These are phyloP conservation scores for Euwallacea similis DNA, from an alignment of 1,140 invertebrate genomes.

Conservation along the genomic window DNA sequence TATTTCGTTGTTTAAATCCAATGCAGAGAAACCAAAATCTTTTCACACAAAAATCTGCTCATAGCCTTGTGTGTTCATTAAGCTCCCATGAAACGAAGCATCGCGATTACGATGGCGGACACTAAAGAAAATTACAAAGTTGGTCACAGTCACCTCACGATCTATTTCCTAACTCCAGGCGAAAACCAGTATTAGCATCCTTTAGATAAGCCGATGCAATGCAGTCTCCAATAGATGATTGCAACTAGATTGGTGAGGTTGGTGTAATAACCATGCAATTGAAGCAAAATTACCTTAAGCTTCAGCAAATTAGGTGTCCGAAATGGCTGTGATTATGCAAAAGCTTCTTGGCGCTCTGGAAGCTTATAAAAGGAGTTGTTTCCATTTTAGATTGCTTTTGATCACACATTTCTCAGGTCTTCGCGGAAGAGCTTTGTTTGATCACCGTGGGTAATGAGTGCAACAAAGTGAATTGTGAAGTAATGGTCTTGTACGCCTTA, in stretches of 20 bases:
- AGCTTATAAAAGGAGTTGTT: not conserved
- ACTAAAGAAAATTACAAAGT: constrained; percentile 26
- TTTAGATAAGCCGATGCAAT: constrained; percentile 24
- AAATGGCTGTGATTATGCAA: constrained; percentile 31
- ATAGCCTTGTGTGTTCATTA: no score
- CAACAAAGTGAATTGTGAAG: no score
- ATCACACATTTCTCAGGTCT: no score
- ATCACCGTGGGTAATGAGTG: no score
- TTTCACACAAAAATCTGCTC: no score
- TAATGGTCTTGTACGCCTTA: no score
- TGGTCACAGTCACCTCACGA: constrained; percentile 27
- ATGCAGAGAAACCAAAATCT: no score
- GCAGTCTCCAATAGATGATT: constrained; percentile 11
- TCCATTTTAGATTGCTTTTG: no score
- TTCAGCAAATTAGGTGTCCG: constrained; percentile 20
- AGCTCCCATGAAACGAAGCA: no score
- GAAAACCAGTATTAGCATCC: constrained; percentile 28
- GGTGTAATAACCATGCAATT: constrained; percentile 18
- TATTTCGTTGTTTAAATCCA: not conserved
- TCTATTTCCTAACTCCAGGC: constrained; percentile 30
- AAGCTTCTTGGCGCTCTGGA: not conserved
- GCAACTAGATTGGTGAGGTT: constrained; percentile 20
- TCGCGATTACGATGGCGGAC: not conserved
- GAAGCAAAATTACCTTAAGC: constrained; percentile 14
- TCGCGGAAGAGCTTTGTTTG: no score